Evolutionary conservation across 2,113 vertebrate species (phyloP), one percentile per base, ranked within the genome.

Genomic region (Ranitomeya variabilis): DNA sequence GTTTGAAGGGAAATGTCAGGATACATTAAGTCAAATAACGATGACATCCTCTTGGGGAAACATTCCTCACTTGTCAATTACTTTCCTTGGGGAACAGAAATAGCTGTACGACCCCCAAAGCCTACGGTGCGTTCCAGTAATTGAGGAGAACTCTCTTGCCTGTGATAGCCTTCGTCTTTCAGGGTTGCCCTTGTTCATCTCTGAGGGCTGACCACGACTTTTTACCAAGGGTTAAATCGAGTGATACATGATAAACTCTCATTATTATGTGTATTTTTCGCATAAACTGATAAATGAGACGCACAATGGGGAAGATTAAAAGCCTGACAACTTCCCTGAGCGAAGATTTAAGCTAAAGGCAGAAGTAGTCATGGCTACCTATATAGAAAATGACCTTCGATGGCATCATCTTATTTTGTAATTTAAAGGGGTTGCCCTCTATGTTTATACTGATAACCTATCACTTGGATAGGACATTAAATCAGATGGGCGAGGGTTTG

Each of bases 1-100:
- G 73, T 86, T 79, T 66, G 74, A 86, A 79, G 85, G 85, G 73
- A 78, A 86, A 86, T 86, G 85, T 78, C 85, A 86, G 59, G 85
- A 77, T 78, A 45, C 71, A 86, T 86, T 77, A 86, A 86, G 73
- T 86, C 85, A 78, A 78, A 86, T 76, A 52, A 45, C 57, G 73
- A 78, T 86, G 74, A 86, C 59, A 86, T 86, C 85, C 85, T 66
- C 74, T 66, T 64, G 85, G 85, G 73, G 74, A 86, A 86, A 86
- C 74, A 18, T 86, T 86, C 74, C 74, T 86, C 73, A 51, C 57
- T 86, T 83, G 80, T 83, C 80, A 83, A 83, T 83, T 83, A 83
- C 80, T 83, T 66, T 83, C 54, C 69, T 86, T 86, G 67, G 69
- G 84, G 69, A 59, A 76, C 84, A 86, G 73, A 76, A 76, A 86